Conservation (phyloP, 2,797 vertebrate species). For the Vultur gryphus region DNA sequence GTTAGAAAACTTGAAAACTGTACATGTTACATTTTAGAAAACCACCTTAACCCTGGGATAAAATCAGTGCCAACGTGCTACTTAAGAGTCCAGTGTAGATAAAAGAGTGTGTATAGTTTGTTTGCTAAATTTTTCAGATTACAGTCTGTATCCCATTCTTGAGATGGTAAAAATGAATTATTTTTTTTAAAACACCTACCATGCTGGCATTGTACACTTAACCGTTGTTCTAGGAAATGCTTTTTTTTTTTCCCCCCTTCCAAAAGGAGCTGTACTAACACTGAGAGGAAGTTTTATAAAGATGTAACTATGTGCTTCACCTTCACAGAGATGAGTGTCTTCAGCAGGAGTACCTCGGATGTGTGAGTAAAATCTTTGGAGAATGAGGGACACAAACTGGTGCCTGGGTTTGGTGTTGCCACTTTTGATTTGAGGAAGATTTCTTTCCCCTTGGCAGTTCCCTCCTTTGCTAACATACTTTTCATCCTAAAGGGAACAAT, state of each 20-base stretch:
- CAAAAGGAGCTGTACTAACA: background rate
- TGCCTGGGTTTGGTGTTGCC: background rate
- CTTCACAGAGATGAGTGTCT: background rate
- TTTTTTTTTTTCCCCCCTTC: background rate
- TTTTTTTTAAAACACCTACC: background rate
- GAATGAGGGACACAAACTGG: background rate
- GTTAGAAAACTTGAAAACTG: background rate
- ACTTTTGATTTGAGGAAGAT: background rate
- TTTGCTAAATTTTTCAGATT: background rate
- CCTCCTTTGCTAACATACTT: background rate
- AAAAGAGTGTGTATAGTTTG: background rate
- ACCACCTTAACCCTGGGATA: background rate
- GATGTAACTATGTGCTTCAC: background rate
- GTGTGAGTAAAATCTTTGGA: background rate
- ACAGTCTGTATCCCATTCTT: background rate
- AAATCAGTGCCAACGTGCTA: background rate
- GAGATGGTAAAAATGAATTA: background rate
- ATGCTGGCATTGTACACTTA: background rate
- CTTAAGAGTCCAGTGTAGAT: background rate
- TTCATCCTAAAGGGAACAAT: background rate
- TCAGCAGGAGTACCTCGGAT: background rate
- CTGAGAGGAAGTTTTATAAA: background rate
- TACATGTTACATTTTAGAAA: background rate
- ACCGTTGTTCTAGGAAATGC: background rate
- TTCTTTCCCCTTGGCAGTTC: background rate